A percentile compares a stretch with the other conserved stretches of the same genome.
Conservation (phyloP, 2,888 invertebrate species). For the Drosophila fulvimacula region DNA sequence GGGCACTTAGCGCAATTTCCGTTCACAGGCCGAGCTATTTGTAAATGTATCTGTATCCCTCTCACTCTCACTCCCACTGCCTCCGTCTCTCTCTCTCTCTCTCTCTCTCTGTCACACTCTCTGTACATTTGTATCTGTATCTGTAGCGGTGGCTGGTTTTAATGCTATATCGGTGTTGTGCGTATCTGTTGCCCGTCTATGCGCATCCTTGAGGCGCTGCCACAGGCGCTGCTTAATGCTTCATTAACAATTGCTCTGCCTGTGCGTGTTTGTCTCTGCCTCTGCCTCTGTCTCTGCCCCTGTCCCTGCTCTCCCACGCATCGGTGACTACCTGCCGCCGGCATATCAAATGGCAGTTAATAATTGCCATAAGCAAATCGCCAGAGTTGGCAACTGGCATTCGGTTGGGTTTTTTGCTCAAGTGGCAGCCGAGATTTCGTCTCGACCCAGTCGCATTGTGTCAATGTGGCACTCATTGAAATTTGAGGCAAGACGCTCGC, state of each 20-base stretch:
- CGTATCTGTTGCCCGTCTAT: slow-evolving; percentile 31
- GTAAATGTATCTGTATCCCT: slow-evolving; percentile 31
- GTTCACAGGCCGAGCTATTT: slow-evolving; percentile 53
- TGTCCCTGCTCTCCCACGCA: slow-evolving; percentile 43
- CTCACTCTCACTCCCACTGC: no score
- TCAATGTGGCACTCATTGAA: slow-evolving; percentile 62
- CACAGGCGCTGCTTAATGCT: slow-evolving; percentile 58
- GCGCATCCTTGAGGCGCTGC: slow-evolving; percentile 51
- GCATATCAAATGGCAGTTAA: slow-evolving; percentile 71
- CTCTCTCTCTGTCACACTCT: slow-evolving; percentile 9
- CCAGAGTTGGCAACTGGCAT: slow-evolving; percentile 21
- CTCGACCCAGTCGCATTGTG: slow-evolving; percentile 41
- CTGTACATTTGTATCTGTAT: slow-evolving; percentile 3
- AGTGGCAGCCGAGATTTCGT: slow-evolving; percentile 52
- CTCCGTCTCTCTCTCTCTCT: slow-evolving; percentile 18
- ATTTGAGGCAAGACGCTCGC: slow-evolving; percentile 58
- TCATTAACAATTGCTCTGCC: slow-evolving; percentile 62
- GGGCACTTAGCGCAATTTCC: slow-evolving; percentile 73
- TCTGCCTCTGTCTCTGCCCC: background rate
- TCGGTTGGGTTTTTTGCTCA: slow-evolving; percentile 37
- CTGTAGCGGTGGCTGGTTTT: slow-evolving; percentile 14
- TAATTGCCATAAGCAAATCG: slow-evolving; percentile 53
- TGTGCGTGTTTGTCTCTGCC: background rate
- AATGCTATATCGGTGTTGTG: slow-evolving; percentile 11
- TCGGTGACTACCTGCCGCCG: slow-evolving; percentile 59